These are phyloP conservation scores for Leptocoma aspasia DNA, from an alignment of 2,113 vertebrate genomes.

Conservation along the genomic window DNA sequence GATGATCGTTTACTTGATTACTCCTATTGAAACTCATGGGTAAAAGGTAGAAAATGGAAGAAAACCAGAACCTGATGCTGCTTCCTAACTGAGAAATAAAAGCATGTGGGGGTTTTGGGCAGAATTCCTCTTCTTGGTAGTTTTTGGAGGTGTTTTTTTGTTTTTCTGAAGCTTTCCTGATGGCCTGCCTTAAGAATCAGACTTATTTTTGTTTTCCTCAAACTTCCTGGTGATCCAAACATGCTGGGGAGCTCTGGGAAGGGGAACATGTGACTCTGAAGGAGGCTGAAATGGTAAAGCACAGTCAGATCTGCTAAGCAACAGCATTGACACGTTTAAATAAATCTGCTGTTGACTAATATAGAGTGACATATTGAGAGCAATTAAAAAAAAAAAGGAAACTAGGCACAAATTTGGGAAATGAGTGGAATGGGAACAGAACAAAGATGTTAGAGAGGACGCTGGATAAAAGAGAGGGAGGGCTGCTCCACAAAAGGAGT, in stretches of 20 bases:
- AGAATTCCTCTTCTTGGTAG: background rate
- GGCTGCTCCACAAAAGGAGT: background rate
- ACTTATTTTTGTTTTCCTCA: background rate
- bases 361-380: slow-evolving; percentile 59
- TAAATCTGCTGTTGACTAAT: slow-evolving; percentile 53
- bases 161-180: background rate
- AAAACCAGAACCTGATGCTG: background rate
- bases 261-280: background rate
- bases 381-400: slow-evolving; percentile 34
- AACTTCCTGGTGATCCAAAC: background rate
- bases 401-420: slow-evolving; percentile 28
- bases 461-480: background rate
- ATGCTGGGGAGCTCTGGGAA: background rate
- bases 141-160: background rate
- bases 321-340: slow-evolving; percentile 54
- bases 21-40: background rate
- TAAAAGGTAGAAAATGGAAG: slow-evolving; percentile 2
- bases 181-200: background rate
- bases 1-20: slow-evolving; percentile 23
- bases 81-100: background rate
- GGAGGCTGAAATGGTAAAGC: background rate
- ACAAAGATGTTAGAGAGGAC: background rate
- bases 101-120: background rate
- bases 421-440: slow-evolving; percentile 6
- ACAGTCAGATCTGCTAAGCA: slow-evolving; percentile 51